These are phyloP conservation scores for Canis aureus DNA, from an alignment of 2,113 vertebrate species.

Conservation along the genomic window DNA sequence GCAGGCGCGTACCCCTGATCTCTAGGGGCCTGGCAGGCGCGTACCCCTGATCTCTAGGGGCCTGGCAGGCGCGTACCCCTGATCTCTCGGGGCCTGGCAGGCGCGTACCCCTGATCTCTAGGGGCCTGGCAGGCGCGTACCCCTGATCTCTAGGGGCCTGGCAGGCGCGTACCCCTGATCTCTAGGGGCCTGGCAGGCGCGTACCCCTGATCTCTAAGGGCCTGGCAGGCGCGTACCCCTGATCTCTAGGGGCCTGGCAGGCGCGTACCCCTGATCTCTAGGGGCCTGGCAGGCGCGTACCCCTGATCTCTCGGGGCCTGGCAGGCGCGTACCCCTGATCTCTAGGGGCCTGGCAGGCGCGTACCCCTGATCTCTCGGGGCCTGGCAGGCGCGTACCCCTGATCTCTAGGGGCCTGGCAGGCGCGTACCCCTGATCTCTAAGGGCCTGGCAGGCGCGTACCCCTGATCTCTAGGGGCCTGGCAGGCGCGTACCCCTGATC, in stretches of 20 bases:
- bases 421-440: no score
- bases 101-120: no score
- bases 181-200: no score
- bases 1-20: neutral
- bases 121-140: no score
- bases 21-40: neutral
- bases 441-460: no score
- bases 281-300: neutral
- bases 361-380: neutral
- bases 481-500: neutral
- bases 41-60: no score
- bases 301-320: no score
- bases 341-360: no score
- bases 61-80: neutral
- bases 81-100: neutral
- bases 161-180: neutral
- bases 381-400: neutral
- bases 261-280: neutral
- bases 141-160: neutral
- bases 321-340: no score
- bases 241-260: no score
- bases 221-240: neutral
- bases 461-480: neutral
- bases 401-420: no score
- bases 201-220: neutral